phyloP scores from a whole-genome alignment of 2,888 invertebrate species.

The Blera fallax region DNA sequence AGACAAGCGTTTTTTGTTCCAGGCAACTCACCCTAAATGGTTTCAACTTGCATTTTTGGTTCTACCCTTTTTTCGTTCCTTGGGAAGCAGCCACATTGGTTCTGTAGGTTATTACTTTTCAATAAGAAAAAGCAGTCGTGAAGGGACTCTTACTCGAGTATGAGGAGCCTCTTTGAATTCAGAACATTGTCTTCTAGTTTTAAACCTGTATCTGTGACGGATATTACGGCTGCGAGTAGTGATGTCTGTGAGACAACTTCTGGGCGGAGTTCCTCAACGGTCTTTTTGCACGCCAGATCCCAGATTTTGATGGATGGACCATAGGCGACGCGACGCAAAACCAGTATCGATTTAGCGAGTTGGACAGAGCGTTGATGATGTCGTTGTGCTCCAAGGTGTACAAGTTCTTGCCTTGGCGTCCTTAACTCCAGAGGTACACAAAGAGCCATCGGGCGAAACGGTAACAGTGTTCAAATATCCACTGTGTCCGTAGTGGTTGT shows the following conservation, averaged over 20 bases:
- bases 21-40: too few relatives aligned
- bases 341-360: constrained; percentile 99
- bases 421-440: constrained; percentile 99
- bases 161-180: too few relatives aligned
- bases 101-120: too few relatives aligned
- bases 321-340: constrained; percentile 99
- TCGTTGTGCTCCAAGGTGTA: constrained; percentile 99
- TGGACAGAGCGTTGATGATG: constrained; percentile 98
- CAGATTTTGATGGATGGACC: constrained; percentile 99
- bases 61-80: too few relatives aligned
- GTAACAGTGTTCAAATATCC: constrained; percentile 99
- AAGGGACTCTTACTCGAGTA: too few relatives aligned
- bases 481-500: constrained; percentile 98
- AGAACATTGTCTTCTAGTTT: too few relatives aligned
- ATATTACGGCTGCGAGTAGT: too few relatives aligned
- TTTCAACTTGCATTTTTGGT: too few relatives aligned
- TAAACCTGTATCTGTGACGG: too few relatives aligned
- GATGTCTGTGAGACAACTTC: constrained; percentile 91
- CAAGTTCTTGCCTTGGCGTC: constrained; percentile 99
- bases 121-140: too few relatives aligned
- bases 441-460: constrained; percentile 99
- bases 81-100: too few relatives aligned
- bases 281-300: constrained; percentile 99
- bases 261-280: constrained; percentile 99
- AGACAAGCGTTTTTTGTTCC: too few relatives aligned